Conservation (phyloP, 2,888 invertebrate genomes). For the Mayetiola destructor region DNA sequence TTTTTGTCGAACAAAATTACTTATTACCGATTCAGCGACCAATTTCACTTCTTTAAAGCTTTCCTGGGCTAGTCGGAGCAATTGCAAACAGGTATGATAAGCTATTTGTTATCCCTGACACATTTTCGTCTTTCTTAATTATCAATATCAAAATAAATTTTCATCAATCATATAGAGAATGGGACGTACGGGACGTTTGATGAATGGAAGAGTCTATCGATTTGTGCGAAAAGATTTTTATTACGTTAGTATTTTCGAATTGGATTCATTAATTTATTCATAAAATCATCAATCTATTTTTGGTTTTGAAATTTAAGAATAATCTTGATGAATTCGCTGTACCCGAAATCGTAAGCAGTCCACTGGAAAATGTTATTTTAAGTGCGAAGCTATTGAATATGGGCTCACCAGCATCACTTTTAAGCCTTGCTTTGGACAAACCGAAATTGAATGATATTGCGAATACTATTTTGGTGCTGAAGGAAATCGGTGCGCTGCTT, state of each 20-base stretch:
- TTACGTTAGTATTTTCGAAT: slow-evolving; percentile 37
- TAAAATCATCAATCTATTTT: neutral
- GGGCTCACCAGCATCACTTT: slow-evolving; percentile 61
- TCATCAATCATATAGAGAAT: neutral
- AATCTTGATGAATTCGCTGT: neutral
- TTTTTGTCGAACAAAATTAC: slow-evolving; percentile 77
- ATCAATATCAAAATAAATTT: no score
- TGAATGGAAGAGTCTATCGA: slow-evolving; percentile 69
- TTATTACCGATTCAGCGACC: slow-evolving; percentile 58
- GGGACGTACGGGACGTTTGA: slow-evolving; percentile 64
- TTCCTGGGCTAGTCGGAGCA: slow-evolving; percentile 79
- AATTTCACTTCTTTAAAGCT: slow-evolving; percentile 53
- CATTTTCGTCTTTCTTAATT: neutral
- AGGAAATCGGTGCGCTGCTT: slow-evolving; percentile 63
- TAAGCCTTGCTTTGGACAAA: slow-evolving; percentile 74
- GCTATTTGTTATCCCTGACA: no score
- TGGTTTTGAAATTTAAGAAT: neutral
- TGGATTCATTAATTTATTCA: neutral
- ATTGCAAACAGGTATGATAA: slow-evolving; percentile 62
- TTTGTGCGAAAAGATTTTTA: slow-evolving; percentile 60
- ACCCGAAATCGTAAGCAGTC: slow-evolving; percentile 69
- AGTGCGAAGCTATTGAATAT: slow-evolving; percentile 68
- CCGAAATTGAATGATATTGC: slow-evolving; percentile 71
- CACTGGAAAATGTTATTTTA: slow-evolving; percentile 65
- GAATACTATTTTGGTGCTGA: slow-evolving; percentile 52